Percentiles rank a stretch among this genome's conserved stretches.
These are phyloP conservation scores for Agrilus mali DNA, from an alignment of 2,888 invertebrate genomes.

Conservation along the genomic window DNA sequence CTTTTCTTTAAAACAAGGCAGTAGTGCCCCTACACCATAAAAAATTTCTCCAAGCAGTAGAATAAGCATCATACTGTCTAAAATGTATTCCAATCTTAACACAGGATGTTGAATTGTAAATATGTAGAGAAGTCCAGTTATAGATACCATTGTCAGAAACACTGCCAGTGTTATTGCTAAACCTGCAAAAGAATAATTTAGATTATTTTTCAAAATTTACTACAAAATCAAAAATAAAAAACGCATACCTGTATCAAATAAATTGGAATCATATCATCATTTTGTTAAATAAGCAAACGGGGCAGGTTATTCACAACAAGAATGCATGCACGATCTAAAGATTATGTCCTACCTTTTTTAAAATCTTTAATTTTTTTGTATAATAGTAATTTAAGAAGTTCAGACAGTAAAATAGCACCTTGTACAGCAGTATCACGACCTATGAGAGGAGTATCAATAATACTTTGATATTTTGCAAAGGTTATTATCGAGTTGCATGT, in stretches of 20 bases:
- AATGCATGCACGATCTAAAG: too few relatives aligned
- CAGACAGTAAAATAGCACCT: conserved; percentile 14
- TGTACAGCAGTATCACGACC: conserved; percentile 16
- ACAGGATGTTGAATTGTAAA: conserved; percentile 17
- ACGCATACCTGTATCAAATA: too few relatives aligned
- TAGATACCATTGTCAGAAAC: conserved; percentile 13
- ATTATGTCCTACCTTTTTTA: conserved; percentile 13
- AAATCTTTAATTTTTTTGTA: conserved; percentile 15
- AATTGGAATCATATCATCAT: too few relatives aligned
- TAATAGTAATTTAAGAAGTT: conserved; percentile 15
- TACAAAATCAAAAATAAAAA: not conserved
- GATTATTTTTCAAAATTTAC: not conserved
- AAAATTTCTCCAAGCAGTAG: conserved; percentile 15
- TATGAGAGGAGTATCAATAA: conserved; percentile 15
- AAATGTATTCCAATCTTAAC: conserved; percentile 19
- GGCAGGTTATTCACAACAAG: too few relatives aligned
- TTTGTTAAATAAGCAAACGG: too few relatives aligned
- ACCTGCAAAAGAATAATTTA: conserved; percentile 10
- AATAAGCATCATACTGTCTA: conserved; percentile 16
- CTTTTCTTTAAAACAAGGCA: conserved; percentile 17
- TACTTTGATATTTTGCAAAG: conserved; percentile 17
- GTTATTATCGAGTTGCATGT: conserved; percentile 16
- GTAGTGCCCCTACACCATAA: conserved; percentile 16
- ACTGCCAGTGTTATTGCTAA: conserved; percentile 16
- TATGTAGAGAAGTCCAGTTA: conserved; percentile 16